These are phyloP conservation scores for Copidosoma aretas DNA, from an alignment of 2,888 invertebrate species.

Conservation along the genomic window DNA sequence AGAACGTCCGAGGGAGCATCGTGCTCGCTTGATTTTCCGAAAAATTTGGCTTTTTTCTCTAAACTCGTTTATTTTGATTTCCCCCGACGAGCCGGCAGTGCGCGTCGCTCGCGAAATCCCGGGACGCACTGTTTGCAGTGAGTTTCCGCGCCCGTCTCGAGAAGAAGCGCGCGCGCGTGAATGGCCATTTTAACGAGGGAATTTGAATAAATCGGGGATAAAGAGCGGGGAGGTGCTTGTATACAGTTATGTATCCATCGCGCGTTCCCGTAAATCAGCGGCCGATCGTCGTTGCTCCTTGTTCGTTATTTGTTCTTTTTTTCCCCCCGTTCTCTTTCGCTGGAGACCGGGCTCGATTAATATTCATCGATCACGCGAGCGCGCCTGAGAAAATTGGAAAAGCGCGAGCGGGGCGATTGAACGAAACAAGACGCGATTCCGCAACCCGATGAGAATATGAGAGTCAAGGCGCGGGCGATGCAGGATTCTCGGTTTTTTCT, in stretches of 20 bases:
- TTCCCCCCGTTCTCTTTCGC: background rate
- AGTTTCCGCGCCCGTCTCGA: too few relatives aligned
- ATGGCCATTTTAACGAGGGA: slow-evolving; percentile 34
- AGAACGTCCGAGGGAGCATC: too few relatives aligned
- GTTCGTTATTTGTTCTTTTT: slow-evolving; percentile 11
- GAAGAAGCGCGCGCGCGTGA: slow-evolving; percentile 12
- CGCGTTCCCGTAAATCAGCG: slow-evolving; percentile 25
- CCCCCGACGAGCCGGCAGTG: too few relatives aligned
- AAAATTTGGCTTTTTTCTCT: too few relatives aligned
- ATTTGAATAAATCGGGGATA: slow-evolving; percentile 32
- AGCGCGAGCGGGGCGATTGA: too few relatives aligned
- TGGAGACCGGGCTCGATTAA: slow-evolving; percentile 1
- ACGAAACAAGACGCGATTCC: background rate
- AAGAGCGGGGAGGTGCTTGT: background rate
- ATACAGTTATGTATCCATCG: slow-evolving; percentile 27
- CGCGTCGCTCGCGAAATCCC: too few relatives aligned
- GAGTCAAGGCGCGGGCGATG: too few relatives aligned
- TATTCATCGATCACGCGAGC: slow-evolving; percentile 21
- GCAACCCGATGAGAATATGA: background rate
- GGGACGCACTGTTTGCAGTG: too few relatives aligned
- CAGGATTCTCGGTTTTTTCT: too few relatives aligned
- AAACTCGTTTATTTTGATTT: too few relatives aligned
- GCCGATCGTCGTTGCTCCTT: background rate
- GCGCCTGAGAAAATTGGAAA: slow-evolving; percentile 24
- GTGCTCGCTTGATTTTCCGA: too few relatives aligned